Percentiles rank a stretch among this genome's conserved stretches.
Evolutionary conservation across 2,797 vertebrate species (phyloP).

Genomic region (Intellagama lesueurii): DNA sequence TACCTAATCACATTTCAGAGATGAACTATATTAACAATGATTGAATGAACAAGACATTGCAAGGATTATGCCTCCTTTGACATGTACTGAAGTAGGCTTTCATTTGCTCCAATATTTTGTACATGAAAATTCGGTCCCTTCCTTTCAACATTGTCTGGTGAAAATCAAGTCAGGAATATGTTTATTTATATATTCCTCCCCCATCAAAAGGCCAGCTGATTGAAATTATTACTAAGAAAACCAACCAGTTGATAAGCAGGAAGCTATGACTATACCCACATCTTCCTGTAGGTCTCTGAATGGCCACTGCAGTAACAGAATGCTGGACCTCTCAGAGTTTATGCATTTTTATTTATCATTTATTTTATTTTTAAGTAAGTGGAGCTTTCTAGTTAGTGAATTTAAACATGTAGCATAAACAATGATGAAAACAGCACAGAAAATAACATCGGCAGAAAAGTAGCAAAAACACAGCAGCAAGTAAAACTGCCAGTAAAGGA

Average conservation of each 20-base stretch:
- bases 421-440: not conserved
- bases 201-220: not conserved
- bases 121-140: not conserved
- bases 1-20: conserved; percentile 33
- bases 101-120: not conserved
- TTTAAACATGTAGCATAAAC: not conserved
- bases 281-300: not conserved
- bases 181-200: not conserved
- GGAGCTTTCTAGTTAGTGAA: not conserved
- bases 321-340: not conserved
- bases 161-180: not conserved
- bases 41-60: conserved; percentile 28
- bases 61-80: conserved; percentile 22
- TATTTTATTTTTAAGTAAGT: not conserved
- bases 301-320: not conserved
- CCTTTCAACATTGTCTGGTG: not conserved
- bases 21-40: conserved; percentile 35
- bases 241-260: not conserved
- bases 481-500: not conserved
- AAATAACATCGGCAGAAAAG: not conserved
- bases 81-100: not conserved
- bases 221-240: not conserved
- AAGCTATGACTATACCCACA: not conserved
- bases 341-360: not conserved
- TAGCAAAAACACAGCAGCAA: not conserved